Evolutionary conservation across 2,888 invertebrate species (phyloP).

Genomic region (Nebria salina): DNA sequence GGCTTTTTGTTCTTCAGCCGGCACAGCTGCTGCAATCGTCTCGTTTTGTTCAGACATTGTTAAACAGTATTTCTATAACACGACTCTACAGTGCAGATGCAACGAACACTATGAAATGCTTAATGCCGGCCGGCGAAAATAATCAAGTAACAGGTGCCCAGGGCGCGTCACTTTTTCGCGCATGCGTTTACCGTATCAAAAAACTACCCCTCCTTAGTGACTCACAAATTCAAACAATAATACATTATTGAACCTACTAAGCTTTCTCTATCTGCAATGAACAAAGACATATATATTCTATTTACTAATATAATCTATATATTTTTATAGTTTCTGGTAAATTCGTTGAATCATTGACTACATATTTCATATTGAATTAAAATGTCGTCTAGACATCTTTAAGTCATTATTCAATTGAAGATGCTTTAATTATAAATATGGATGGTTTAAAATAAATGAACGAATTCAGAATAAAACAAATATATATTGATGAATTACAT

Average conservation of each 20-base stretch:
- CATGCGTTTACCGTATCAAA: conserved; percentile 52
- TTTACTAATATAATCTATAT: too few species aligned
- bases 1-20: conserved; percentile 54
- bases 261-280: conserved; percentile 23
- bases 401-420: too few species aligned
- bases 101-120: conserved; percentile 30
- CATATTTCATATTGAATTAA: too few species aligned
- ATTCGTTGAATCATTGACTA: too few species aligned
- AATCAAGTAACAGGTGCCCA: conserved; percentile 58
- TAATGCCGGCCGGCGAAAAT: conserved; percentile 54
- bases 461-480: too few species aligned
- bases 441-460: too few species aligned
- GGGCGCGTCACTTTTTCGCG: conserved; percentile 58
- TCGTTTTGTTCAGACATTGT: conserved; percentile 47
- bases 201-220: conserved; percentile 20
- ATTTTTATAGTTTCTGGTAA: too few species aligned
- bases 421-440: too few species aligned
- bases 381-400: too few species aligned
- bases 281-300: not conserved
- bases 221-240: too few species aligned
- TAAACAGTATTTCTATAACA: conserved; percentile 30
- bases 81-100: conserved; percentile 27
- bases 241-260: conserved; percentile 23
- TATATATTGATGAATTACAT: too few species aligned
- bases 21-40: conserved; percentile 50